Evolutionary conservation across 37 sponge, comb jelly and placozoan genomes (phyloP).

Genomic region (Petrosia ficiformis): DNA sequence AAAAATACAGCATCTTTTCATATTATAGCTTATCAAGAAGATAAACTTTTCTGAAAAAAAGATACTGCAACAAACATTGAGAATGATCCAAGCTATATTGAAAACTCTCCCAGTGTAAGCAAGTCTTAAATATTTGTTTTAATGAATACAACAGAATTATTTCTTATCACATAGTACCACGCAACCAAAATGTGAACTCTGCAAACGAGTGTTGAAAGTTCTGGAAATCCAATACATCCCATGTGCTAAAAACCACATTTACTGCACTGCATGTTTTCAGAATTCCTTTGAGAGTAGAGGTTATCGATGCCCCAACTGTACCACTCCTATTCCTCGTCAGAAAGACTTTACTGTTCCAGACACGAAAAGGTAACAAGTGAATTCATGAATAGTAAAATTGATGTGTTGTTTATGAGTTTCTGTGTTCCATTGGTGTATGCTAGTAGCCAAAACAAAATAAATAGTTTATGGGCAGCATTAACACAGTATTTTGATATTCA

Average conservation of each 20-base stretch:
- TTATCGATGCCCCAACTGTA: not conserved
- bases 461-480: no score
- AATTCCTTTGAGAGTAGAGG: not conserved
- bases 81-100: not conserved
- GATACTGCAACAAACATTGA: not conserved
- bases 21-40: not conserved
- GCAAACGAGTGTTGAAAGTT: not conserved
- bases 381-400: not conserved
- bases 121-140: no score
- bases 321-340: not conserved
- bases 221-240: not conserved
- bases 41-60: not conserved
- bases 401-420: not conserved
- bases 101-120: not conserved
- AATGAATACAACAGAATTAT: not conserved
- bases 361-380: constrained; percentile 1
- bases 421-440: no score
- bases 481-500: no score
- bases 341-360: not conserved
- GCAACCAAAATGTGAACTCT: not conserved
- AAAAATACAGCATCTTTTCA: not conserved
- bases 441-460: no score
- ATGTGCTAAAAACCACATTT: not conserved
- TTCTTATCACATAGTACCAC: not conserved
- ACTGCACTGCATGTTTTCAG: not conserved